Conservation (phyloP, 2,113 vertebrate species). For the Craseonycteris thonglongyai region DNA sequence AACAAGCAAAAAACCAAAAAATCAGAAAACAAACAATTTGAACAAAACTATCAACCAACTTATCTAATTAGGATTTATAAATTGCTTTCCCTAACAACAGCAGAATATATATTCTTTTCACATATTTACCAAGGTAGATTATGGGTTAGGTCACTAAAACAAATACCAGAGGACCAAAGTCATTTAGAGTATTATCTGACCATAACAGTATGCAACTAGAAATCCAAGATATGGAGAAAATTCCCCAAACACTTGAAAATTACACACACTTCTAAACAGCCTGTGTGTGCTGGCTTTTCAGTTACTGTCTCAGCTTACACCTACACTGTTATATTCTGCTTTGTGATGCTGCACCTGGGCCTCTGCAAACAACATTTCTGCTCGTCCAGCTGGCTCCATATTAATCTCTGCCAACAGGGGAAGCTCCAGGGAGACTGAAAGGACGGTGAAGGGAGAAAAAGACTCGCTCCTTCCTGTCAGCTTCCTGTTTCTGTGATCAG, state of each 20-base stretch:
- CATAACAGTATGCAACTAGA: neutral
- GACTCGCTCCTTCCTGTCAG: neutral
- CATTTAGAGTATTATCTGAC: neutral
- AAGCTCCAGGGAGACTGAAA: neutral
- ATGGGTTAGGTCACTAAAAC: neutral
- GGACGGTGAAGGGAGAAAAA: neutral
- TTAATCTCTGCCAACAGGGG: neutral
- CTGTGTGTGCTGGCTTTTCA: neutral
- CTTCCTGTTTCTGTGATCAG: neutral
- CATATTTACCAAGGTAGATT: neutral
- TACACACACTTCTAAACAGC: neutral
- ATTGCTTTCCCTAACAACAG: neutral
- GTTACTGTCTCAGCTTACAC: neutral
- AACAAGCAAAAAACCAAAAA: neutral
- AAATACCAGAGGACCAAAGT: neutral
- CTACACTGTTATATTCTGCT: neutral
- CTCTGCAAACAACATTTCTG: neutral
- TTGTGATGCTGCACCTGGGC: neutral
- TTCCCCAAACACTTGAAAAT: neutral
- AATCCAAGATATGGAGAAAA: neutral
- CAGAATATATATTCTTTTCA: neutral
- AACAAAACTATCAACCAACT: neutral
- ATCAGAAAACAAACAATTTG: neutral
- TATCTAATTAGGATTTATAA: neutral
- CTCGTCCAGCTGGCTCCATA: neutral